Base-by-base conservation (phyloP, 2,888 invertebrate species). In the Patella caerulea region DNA sequence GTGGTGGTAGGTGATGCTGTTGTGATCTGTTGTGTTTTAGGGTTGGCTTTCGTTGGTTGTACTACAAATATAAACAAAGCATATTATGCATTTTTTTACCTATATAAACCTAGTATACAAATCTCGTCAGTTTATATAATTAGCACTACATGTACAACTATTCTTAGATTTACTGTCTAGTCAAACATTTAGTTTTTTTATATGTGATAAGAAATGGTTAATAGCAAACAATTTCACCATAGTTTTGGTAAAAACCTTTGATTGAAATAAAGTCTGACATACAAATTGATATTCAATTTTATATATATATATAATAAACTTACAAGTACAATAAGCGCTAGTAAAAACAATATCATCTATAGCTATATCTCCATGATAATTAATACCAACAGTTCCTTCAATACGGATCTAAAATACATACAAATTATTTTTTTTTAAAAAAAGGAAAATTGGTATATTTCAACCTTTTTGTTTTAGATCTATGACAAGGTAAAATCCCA, bases 321-420 rank as follows among this genome's bases (percentile, higher is more conserved):
- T 79, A 88, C 88, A 75, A 76, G 79, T 75, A 79, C 88, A 88
- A 2, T 69, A 29, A 12, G 84, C 82, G 12, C 79, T 78, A n/a
- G 84, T 84, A 74, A 88, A 86, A 17, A 79, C 78, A 55, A 88
- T 78, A 71, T 88, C 88, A 81, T 88, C 88, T 73, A 88, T 78
- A n/a, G 88, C 87, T 34, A 88, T 86, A 55, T 87, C 88, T 56
- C 88, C 87, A 15, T 52, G 76, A 79, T 86, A 86, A 71, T 81
- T 84, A 17, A 76, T 77, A 17, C 90, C 89, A 12, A 87, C 78
- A 0, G 87, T 83, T 15, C 84, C 89, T 71, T 88, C 86, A n/a
- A 89, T 79, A 17, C 84, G 81, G 52, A 88, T 75, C 88, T 88
- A 75, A 78, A 81, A 69, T 19, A 72, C 65, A 65, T 65, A 65